Evolutionary conservation across 1,140 invertebrate species (phyloP), one percentile per base, ranked within the genome.

Genomic region (Chionoecetes opilio): DNA sequence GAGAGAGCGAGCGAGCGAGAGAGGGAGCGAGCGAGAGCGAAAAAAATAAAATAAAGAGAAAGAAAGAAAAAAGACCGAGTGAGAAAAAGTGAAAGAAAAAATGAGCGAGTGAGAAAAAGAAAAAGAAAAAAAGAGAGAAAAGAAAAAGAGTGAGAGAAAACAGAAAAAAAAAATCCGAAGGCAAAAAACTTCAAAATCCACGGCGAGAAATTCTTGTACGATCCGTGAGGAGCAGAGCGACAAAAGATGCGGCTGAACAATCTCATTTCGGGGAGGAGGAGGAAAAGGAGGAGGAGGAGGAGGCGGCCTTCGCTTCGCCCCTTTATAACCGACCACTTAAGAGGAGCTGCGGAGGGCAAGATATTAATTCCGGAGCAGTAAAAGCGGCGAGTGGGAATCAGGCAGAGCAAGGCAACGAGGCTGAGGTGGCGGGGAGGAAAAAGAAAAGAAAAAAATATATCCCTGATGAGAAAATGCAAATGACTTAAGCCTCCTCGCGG

Each of bases 391-490:
- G 91, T 46, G 91, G 75, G 91, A 92, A 92, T 92, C 91, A 84
- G 91, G 75, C 37, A 6, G 75, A 84, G 91, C 90, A 29, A n/a
- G 38, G 21, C 31, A 91, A 91, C 90, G 90, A 91, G n/a, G 90
- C 11, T 21, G 37, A 38, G 85, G 37, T 35, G n/a, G 85, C 31
- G 85, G n/a, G 85, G 11, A 29, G 46, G 21, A 53, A 53, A 53
- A 53, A 9, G 21, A 53, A 53, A 41, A 53, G 9, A 53, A 53
- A 53, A 38, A 92, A 84, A 92, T 35, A 38, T 41, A 82, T 85
- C 75, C 75, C 91, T 84, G 91, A 92, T 92, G 91, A 92, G 91
- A 84, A 92, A 92, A 92, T 92, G 91, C 91, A 92, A 92, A 92
- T 92, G 91, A 85, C 91, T 92, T 92, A 84, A 92, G 91, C 91